Base-by-base conservation (phyloP, 2,888 invertebrate species). In the Quadriops clusia region DNA sequence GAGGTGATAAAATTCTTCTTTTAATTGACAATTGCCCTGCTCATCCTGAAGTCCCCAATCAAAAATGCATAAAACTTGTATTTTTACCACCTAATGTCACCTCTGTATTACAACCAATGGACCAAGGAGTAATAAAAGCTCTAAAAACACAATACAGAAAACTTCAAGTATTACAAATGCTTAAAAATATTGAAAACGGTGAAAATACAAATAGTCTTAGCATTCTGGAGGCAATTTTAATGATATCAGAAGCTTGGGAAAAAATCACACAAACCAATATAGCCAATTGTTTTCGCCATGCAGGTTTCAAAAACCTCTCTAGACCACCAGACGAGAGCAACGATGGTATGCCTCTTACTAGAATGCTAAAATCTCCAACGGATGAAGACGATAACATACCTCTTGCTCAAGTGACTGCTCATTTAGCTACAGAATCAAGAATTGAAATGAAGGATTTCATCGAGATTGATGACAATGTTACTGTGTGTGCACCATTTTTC, bases 191-290 rank as follows among this genome's bases (percentile, higher is more conserved):
- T n/a, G n/a, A n/a, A n/a, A n/a, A n/a, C n/a, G n/a, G n/a, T n/a
- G n/a, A n/a, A n/a, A n/a, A 18, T 32, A 28, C 27, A 16, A 32
- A 11, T 28, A 29, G 28, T 28, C 13, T 30, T 28, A 20, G 16
- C 14, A 13, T 46, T 39, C 38, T 47, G 12, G 44, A 46, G 38
- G 49, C 47, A 34, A 46, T 46, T 34, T 34, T 42, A 32, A 44
- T 46, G 45, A 39, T 46, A 33, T 37, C 39, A 28, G 45, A 46
- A 45, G 43, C 45, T 30, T 49, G 45, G 49, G 39, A 45, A 40
- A 39, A 43, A 17, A 38, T 49, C 9, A 27, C 31, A 34, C 37
- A 39, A 30, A 37, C 30, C 23, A 45, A 42, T 32, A 45, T 46
- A 40, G 36, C 35, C 12, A 46, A 47, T 31, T 45, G 43, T 35